Conservation (phyloP, 1,140 invertebrate genomes). For the Micrasema minimum region DNA sequence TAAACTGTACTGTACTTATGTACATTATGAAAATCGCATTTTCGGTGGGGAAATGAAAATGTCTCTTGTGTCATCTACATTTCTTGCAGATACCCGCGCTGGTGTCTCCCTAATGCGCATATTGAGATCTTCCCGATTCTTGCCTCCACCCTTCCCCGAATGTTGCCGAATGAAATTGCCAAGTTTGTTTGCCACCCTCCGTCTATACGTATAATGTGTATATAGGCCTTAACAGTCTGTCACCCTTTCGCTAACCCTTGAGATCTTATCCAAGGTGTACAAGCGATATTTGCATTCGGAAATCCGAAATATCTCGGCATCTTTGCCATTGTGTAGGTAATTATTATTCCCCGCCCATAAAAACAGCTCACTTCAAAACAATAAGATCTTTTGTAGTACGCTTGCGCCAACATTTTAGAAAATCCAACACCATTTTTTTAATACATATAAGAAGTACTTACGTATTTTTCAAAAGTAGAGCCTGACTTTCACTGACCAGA, state of each 20-base stretch:
- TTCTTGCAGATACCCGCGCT: neutral
- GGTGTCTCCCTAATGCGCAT: constrained; percentile 45
- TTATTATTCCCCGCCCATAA: neutral
- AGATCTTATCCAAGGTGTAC: constrained; percentile 29
- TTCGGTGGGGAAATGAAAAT: too few relatives aligned
- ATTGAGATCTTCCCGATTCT: constrained; percentile 45
- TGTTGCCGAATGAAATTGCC: constrained; percentile 50
- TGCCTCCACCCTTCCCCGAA: constrained; percentile 8
- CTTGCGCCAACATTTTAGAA: too few relatives aligned
- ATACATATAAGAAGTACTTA: too few relatives aligned
- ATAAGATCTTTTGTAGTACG: too few relatives aligned
- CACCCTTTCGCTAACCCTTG: constrained; percentile 32
- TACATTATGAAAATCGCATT: too few relatives aligned
- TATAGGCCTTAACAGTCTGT: constrained; percentile 30
- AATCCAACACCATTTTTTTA: too few relatives aligned
- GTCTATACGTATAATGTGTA: constrained; percentile 30
- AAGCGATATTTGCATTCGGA: constrained; percentile 30
- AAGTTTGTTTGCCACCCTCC: constrained; percentile 46
- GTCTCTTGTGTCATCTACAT: neutral
- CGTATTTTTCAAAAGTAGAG: too few relatives aligned
- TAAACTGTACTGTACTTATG: too few relatives aligned
- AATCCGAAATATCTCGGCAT: constrained; percentile 4
- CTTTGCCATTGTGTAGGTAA: neutral
- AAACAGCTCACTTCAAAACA: too few relatives aligned
- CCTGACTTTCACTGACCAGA: too few relatives aligned